These are phyloP conservation scores for Habropoda laboriosa DNA, from an alignment of 1,140 invertebrate species.

Conservation along the genomic window DNA sequence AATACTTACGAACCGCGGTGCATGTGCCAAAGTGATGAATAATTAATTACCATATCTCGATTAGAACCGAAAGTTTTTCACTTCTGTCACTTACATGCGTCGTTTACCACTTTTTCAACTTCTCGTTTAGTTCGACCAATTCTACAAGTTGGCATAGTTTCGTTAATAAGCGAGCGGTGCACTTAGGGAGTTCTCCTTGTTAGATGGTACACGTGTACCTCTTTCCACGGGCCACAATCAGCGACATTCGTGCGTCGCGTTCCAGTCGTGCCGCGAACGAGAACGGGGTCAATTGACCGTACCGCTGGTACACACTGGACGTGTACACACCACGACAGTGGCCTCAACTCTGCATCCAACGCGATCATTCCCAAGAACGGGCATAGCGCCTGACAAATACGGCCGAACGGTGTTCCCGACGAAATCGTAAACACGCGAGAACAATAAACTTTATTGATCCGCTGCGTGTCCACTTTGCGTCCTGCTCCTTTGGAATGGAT, in stretches of 20 bases:
- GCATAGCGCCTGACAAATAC: slow-evolving; percentile 8
- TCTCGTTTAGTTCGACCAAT: no score
- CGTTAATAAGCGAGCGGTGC: no score
- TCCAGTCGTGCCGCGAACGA: slow-evolving; percentile 50
- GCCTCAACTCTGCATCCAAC: not conserved
- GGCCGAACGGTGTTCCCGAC: not conserved
- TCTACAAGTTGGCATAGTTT: no score
- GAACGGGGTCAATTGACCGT: slow-evolving; percentile 56
- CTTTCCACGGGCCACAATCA: slow-evolving; percentile 9
- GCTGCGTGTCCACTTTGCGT: not conserved
- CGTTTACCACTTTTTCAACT: no score
- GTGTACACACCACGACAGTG: slow-evolving; percentile 15
- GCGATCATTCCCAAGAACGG: slow-evolving; percentile 30
- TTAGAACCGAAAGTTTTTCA: no score
- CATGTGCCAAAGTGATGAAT: no score
- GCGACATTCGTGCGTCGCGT: slow-evolving; percentile 45
- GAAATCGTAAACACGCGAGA: slow-evolving; percentile 37
- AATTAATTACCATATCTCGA: no score
- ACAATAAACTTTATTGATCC: slow-evolving; percentile 45
- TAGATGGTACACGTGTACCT: slow-evolving; percentile 1
- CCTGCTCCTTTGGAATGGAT: no score
- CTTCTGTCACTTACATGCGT: no score
- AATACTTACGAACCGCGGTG: no score
- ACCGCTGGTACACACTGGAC: not conserved
- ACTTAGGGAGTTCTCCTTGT: no score